A percentile compares a stretch with the other conserved stretches of the same genome.
These are phyloP conservation scores for Amyelois transitella DNA, from an alignment of 1,140 invertebrate species.

Conservation along the genomic window DNA sequence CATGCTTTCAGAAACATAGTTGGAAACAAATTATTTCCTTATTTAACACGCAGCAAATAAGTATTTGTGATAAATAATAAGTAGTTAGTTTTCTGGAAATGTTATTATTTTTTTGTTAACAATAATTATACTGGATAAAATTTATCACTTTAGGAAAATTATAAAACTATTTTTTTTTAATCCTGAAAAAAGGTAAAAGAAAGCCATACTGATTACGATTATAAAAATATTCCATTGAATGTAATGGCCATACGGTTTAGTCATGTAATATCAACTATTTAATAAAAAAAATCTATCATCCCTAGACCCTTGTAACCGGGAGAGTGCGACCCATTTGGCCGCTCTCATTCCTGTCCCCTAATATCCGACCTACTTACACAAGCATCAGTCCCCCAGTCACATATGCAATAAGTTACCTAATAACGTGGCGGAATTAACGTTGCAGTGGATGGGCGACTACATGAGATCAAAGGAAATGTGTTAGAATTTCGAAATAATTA, in stretches of 20 bases:
- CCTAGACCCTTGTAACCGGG: conserved; percentile 18
- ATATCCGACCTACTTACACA: conserved; percentile 55
- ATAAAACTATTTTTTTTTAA: no score
- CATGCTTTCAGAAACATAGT: background rate
- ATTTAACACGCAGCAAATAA: background rate
- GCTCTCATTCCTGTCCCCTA: conserved; percentile 50
- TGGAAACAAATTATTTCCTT: background rate
- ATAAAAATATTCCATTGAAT: no score
- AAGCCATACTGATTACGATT: no score
- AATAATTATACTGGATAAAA: no score
- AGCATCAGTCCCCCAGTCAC: conserved; percentile 20
- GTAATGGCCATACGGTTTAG: no score
- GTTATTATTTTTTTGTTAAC: no score
- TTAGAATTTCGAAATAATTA: no score
- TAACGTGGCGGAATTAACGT: conserved; percentile 10
- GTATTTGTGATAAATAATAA: no score
- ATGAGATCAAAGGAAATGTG: background rate
- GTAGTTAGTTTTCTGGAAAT: no score
- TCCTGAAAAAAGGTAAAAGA: no score
- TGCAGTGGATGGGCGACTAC: background rate
- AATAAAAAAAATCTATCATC: background rate
- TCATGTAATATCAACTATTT: no score
- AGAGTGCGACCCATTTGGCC: conserved; percentile 45
- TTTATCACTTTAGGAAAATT: no score
- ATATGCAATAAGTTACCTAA: conserved; percentile 22